These are phyloP conservation scores for Enhydra lutris DNA, from an alignment of 2,113 vertebrate species.

Conservation along the genomic window DNA sequence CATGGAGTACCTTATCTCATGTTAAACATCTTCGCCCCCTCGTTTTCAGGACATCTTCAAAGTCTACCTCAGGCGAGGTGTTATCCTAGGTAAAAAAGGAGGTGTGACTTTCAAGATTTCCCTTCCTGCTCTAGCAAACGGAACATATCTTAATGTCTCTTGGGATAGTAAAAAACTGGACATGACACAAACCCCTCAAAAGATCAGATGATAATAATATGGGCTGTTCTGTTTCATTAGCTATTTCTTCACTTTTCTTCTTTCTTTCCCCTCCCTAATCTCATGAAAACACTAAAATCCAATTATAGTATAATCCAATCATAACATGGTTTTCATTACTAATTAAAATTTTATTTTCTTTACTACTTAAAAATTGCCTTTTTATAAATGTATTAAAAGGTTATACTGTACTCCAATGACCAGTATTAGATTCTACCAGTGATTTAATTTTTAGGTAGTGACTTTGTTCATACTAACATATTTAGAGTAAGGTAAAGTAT, in stretches of 20 bases:
- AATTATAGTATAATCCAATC: neutral
- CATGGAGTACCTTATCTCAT: neutral
- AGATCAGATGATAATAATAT: neutral
- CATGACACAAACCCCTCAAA: neutral
- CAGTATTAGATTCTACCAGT: neutral
- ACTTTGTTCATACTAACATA: neutral
- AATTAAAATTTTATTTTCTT: neutral
- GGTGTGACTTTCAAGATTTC: neutral
- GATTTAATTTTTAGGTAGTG: neutral
- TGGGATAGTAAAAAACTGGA: neutral
- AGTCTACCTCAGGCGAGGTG: neutral
- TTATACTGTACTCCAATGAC: neutral
- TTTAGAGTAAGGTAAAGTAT: neutral
- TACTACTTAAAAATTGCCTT: neutral
- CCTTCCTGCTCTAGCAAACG: neutral
- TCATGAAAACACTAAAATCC: neutral
- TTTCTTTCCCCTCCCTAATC: neutral
- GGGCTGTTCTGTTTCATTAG: neutral
- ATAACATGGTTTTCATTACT: neutral
- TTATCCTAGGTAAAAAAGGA: neutral
- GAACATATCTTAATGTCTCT: neutral
- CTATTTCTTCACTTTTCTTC: neutral
- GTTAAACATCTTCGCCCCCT: neutral
- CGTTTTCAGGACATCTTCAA: neutral
- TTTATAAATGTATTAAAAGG: slow-evolving; percentile 28